Base-by-base conservation (phyloP, 2,797 vertebrate genomes). In the Neosalanx taihuensis region DNA sequence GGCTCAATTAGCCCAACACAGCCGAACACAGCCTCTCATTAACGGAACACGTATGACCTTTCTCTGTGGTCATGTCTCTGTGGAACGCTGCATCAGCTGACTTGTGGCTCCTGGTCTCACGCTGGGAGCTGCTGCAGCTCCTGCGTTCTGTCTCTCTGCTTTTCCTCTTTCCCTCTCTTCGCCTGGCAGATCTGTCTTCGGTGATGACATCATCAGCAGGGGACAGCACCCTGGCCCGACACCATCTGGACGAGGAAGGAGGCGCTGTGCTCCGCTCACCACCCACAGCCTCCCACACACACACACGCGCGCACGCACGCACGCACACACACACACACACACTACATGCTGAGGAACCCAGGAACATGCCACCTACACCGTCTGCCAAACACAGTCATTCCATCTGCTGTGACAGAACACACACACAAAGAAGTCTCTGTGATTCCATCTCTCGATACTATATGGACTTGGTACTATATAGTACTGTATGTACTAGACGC, bases 241-340 rank as follows among this genome's bases (percentile, higher is more conserved):
- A 79, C 89, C 86, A 89, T 90, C 88, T 89, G 88, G 87, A 83
- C 82, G 77, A 79, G 85, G 57, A 60, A 31, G 29, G 30, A 57
- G 68, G 56, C 53, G 46, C 30, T 10, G 58, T 49, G 46, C 37
- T 26, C 35, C 6, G 12, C 15, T 51, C 15, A 30, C 41, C 41
- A 66, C 23, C 59, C 13, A 3, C 37, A 58, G 76, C 78, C 72
- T 72, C 72, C 64, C 60, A 76, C 76, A 75, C 72, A 9, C 9
- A 29, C 77, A 76, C 73, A 71, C 82, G 84, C 82, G 73, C 72
- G 60, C 61, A 64, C 62, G 69, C 35, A 79, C 68, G 72, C 62
- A 77, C 70, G n/a, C n/a, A 60, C 56, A 59, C 4, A 60, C 31
- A 37, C 69, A 74, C 64, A 78, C 67, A 41, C 56, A 41, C 18